Base-by-base conservation (phyloP, 2,888 invertebrate genomes). In the Prenolepis imparis region DNA sequence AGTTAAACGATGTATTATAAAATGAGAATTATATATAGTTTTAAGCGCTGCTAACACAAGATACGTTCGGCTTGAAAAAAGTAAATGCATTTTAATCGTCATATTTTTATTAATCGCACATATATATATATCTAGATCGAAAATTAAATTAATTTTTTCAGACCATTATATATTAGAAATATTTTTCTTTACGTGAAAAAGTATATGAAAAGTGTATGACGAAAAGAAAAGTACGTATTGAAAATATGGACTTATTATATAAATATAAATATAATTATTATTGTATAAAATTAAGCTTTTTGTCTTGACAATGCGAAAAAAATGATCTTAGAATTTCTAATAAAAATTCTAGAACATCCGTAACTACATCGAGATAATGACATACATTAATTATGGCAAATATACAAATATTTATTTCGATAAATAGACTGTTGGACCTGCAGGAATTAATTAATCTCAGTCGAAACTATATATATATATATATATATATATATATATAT, bases 41-140 rank as follows among this genome's bases (percentile, higher is more conserved):
- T 55, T 9, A 1, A 36, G 18, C 48, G 18, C 48, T 36, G 8
- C 36, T 66, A 12, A 21, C 12, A 1, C 5, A 39, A 41, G 55
- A 78, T 70, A 67, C 39, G 32, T 70, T 78, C n/a, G n/a, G 2
- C n/a, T n/a, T 57, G 11, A 8, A 41, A 4, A 41, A 52, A 12
- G 28, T 77, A 75, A 66, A 68, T 77, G 28, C 12, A 77, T 68
- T 77, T 57, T 78, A 57, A 57, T 57, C 15, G 52, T 48, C 63
- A 48, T 63, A 32, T 48, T 36, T 75, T 74, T 63, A 74, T 44
- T 18, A 18, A 48, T 36, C 48, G 32, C 44, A 28, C 44, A 36
- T 24, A 18, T 52, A 18, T 6, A 36, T 36, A 36, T 4, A 39
- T 41, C 52, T 52, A 8, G 64, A 75, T 11, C 63, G 11, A 4